A percentile compares a stretch with the other conserved stretches of the same genome.
Conservation (phyloP, 2,113 vertebrate genomes). For the Onychostruthus taczanowskii region DNA sequence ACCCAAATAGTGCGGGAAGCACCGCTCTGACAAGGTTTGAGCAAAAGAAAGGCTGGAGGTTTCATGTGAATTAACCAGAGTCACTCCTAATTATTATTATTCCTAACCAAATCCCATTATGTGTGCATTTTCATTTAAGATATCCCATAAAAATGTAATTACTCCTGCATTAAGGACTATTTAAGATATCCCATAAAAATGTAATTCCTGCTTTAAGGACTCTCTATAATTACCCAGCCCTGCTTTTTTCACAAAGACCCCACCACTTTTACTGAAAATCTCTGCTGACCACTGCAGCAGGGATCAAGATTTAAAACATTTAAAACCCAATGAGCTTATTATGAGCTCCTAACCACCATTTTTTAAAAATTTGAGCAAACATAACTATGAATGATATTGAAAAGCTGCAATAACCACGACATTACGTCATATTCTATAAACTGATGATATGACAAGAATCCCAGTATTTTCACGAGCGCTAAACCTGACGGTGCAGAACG, state of each 20-base stretch:
- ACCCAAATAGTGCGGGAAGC: rapidly evolving
- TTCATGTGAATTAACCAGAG: background rate
- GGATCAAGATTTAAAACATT: background rate
- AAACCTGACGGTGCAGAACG: rapidly evolving
- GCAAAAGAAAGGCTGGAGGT: background rate
- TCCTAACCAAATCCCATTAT: background rate
- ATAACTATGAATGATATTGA: rapidly evolving
- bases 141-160: background rate
- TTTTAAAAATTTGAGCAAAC: background rate
- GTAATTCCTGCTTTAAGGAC: background rate
- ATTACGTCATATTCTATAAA: background rate
- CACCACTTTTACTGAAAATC: background rate
- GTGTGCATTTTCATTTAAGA: background rate
- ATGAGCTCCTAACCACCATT: background rate
- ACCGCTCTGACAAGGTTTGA: background rate
- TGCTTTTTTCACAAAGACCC: background rate
- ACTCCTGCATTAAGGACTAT: background rate
- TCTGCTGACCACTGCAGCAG: background rate
- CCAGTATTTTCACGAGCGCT: background rate
- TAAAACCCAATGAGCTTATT: background rate
- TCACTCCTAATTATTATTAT: background rate
- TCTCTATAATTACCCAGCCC: background rate
- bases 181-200: too few relatives aligned
- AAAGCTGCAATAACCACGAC: background rate
- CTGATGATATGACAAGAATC: rapidly evolving